A percentile compares a stretch with the other conserved stretches of the same genome.
These are phyloP conservation scores for Eilema sororculum DNA, from an alignment of 2,888 invertebrate species.

Conservation along the genomic window DNA sequence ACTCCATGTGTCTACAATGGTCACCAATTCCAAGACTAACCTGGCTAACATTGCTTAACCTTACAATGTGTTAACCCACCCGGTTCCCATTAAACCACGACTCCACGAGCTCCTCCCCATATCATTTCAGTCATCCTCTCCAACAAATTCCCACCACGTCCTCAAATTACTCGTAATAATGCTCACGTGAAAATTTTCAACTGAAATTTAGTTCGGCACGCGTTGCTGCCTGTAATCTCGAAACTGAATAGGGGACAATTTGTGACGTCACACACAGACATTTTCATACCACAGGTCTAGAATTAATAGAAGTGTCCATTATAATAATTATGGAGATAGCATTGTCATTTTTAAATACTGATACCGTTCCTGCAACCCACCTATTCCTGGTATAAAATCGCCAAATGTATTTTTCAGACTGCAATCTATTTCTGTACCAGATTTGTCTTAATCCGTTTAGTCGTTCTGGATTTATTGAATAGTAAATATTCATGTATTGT, in stretches of 20 bases:
- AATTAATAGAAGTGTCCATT: slow-evolving; percentile 27
- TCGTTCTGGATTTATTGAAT: background rate
- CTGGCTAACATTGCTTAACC: no score
- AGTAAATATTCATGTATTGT: background rate
- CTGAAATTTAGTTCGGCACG: slow-evolving; percentile 74
- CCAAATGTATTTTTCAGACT: no score
- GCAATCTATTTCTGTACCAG: no score
- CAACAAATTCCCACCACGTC: slow-evolving; percentile 10
- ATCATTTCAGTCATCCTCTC: slow-evolving; percentile 2
- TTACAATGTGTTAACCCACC: no score
- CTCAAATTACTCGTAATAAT: slow-evolving; percentile 23
- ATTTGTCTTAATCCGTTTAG: background rate
- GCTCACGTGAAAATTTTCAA: slow-evolving; percentile 53
- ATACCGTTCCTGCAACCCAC: no score
- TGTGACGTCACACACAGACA: slow-evolving; percentile 82
- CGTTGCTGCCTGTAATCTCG: slow-evolving; percentile 77
- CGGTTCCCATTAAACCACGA: no score
- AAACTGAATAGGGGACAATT: slow-evolving; percentile 83
- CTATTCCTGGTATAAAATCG: background rate
- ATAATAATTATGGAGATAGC: background rate
- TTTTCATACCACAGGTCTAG: slow-evolving; percentile 53
- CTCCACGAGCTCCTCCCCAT: background rate
- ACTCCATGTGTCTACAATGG: no score
- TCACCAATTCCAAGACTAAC: no score
- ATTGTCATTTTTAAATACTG: no score